Evolutionary conservation across 2,888 invertebrate species (phyloP).

Genomic region (Oxyteleia sp.): DNA sequence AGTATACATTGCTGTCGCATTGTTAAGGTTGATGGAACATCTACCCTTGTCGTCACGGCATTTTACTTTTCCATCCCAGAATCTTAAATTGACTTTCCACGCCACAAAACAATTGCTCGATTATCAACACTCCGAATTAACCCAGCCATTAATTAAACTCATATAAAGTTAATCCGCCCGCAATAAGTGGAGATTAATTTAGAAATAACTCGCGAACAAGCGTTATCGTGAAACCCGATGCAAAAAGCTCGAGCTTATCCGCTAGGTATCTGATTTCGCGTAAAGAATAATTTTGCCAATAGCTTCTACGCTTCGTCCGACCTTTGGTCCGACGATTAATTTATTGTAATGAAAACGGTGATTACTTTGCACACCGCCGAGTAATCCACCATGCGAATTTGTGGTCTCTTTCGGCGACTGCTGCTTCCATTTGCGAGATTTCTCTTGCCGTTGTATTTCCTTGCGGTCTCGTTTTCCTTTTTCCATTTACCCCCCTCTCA

Average conservation of each 20-base stretch:
- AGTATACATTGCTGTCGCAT: too few species aligned
- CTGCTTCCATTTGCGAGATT: slow-evolving; percentile 47
- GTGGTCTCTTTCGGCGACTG: slow-evolving; percentile 50
- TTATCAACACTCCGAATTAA: too few species aligned
- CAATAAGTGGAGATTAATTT: background rate
- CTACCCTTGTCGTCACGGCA: too few species aligned
- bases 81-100: too few species aligned
- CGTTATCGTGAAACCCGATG: slow-evolving; percentile 5
- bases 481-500: slow-evolving; percentile 22
- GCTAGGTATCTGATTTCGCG: slow-evolving; percentile 6
- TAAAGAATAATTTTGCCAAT: slow-evolving; percentile 4
- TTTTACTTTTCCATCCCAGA: too few species aligned
- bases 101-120: too few species aligned
- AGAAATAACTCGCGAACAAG: background rate
- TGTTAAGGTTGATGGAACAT: too few species aligned
- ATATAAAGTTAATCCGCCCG: background rate
- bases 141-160: slow-evolving; percentile 5
- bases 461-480: slow-evolving; percentile 13
- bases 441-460: slow-evolving; percentile 39
- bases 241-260: slow-evolving; percentile 10
- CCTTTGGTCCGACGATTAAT: slow-evolving; percentile 40
- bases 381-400: slow-evolving; percentile 41
- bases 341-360: slow-evolving; percentile 61
- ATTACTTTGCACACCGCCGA: slow-evolving; percentile 51
- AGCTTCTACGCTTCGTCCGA: background rate